Percentiles rank a stretch among this genome's conserved stretches.
Conservation (phyloP, 2,888 invertebrate genomes). For the Portevinia maculata region DNA sequence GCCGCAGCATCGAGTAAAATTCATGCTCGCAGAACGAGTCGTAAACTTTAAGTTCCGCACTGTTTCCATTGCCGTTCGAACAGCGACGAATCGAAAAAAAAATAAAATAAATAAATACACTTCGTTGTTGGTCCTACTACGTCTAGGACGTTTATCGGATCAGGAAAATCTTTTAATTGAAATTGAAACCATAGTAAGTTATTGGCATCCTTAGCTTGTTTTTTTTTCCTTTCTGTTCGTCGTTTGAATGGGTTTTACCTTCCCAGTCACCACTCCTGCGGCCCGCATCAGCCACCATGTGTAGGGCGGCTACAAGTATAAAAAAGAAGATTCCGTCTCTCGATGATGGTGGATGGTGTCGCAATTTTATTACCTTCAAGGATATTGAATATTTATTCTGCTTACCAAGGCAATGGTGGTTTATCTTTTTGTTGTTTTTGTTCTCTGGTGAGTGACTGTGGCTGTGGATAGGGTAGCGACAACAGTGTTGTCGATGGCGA, state of each 20-base stretch:
- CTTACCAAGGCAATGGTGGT: conserved; percentile 41
- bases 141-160: conserved; percentile 43
- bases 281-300: conserved; percentile 11
- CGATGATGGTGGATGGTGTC: conserved; percentile 31
- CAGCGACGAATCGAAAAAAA: neutral
- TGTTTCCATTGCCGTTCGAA: conserved; percentile 12
- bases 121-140: conserved; percentile 26
- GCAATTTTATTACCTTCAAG: conserved; percentile 64
- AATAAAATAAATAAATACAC: conserved; percentile 7
- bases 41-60: conserved; percentile 49
- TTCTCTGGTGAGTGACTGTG: conserved; percentile 1
- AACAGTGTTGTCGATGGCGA: conserved; percentile 48
- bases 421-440: neutral
- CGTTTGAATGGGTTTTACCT: conserved; percentile 45
- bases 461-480: conserved; percentile 12
- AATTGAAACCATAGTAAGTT: conserved; percentile 70
- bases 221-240: neutral
- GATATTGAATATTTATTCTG: conserved; percentile 58
- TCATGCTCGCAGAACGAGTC: conserved; percentile 39
- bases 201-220: conserved; percentile 62
- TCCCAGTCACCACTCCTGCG: conserved; percentile 59
- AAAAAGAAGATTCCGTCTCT: conserved; percentile 25
- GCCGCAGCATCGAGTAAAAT: conserved; percentile 42
- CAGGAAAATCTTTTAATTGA: conserved; percentile 70
- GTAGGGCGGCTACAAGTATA: neutral